Evolutionary conservation across 53 echinoderm and acorn worm species (phyloP), one percentile per base, ranked within the genome.

Genomic region (Echinarachnius parma): DNA sequence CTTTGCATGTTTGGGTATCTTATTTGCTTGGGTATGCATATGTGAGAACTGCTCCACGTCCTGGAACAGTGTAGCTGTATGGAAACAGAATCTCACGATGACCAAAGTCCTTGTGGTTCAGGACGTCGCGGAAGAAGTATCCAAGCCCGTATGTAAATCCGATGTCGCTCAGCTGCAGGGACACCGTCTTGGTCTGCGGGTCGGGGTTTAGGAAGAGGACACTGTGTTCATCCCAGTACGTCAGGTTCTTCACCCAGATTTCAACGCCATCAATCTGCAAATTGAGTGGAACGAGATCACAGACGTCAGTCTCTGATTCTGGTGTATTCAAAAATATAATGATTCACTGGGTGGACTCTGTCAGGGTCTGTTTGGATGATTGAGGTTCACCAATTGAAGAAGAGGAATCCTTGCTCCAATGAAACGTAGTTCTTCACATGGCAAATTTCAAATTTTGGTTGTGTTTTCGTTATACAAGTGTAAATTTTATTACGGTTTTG

Each of bases 11-110:
- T n/a, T n/a, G n/a, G n/a, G n/a, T n/a, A n/a, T n/a, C 25, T 81
- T 31, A 85, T 85, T 80, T 65, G 59, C 85, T 88, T 25, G 81
- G 84, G 70, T 92, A 92, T 18, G 81, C 84, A 60, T 84, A 92
- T 4, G 80, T 84, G 75, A 91, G 75, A 23, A 83, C 48, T 1
- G 45, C 82, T n/a, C 91, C 87, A 2, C 61, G 62, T 2, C 74
- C 80, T 5, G 91, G 91, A 3, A 91, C 83, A 22, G 64, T 68
- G 77, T 83, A 86, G 16, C 80, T 66, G 75, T 75, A 83, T 13
- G 59, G 48, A 49, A 31, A 15, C 8, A 55, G 23, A 15, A 65
- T 79, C 48, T 87, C 80, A 1, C 80, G 79, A 52, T 91, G 87
- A 10, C 90, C 90, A 42, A 89, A 34, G 25, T 89, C 81, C 26